Conservation (phyloP, 2,888 invertebrate species). For the Nipponacmea schrenckii region DNA sequence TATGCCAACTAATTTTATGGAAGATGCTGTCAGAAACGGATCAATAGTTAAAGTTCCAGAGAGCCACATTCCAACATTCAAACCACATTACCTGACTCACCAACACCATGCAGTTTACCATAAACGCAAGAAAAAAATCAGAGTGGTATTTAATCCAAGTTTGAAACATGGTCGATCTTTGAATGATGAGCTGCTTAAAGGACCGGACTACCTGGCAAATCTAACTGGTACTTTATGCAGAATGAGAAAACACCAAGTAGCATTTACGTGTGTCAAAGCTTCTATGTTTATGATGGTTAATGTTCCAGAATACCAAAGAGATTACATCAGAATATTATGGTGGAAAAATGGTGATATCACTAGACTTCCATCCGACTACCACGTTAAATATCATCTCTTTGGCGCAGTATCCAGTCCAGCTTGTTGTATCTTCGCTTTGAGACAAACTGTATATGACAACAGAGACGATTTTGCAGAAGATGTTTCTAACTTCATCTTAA, state of each 20-base stretch:
- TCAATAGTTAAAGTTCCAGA: not conserved
- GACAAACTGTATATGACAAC: slow-evolving; percentile 18
- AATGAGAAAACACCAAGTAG: slow-evolving; percentile 20
- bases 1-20: slow-evolving; percentile 10
- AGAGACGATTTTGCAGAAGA: slow-evolving; percentile 21
- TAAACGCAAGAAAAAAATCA: slow-evolving; percentile 9
- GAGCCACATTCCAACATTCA: not conserved
- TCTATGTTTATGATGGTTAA: slow-evolving; percentile 26
- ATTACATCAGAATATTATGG: slow-evolving; percentile 29
- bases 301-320: slow-evolving; percentile 14
- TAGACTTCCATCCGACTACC: slow-evolving; percentile 29
- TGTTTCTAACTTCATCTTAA: slow-evolving; percentile 24
- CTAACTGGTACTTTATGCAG: slow-evolving; percentile 28
- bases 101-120: not conserved
- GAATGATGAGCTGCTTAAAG: slow-evolving; percentile 28
- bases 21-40: slow-evolving; percentile 16
- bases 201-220: slow-evolving; percentile 21
- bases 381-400: slow-evolving; percentile 31
- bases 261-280: slow-evolving; percentile 31
- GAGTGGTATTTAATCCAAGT: slow-evolving; percentile 35
- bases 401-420: no score
- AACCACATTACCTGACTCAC: slow-evolving; percentile 10
- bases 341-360: slow-evolving; percentile 17
- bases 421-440: slow-evolving; percentile 30
- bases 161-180: slow-evolving; percentile 21